These are phyloP conservation scores for Mythimna pallens DNA, from an alignment of 2,888 invertebrate species.

Conservation along the genomic window DNA sequence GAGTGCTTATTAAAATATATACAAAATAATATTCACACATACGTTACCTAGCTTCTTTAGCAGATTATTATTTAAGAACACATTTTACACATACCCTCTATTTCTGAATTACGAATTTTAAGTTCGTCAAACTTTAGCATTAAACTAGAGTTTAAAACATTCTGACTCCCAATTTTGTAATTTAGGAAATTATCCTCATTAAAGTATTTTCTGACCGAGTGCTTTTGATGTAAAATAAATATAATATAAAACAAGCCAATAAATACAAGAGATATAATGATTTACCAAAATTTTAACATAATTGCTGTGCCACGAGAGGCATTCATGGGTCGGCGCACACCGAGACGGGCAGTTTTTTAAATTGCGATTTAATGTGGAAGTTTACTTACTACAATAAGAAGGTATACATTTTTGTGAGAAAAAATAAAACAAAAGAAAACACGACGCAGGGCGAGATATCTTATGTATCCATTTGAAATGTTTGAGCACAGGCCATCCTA, in stretches of 20 bases:
- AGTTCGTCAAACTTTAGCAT: background rate
- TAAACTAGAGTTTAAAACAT: background rate
- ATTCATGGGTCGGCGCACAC: background rate
- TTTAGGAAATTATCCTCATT: background rate
- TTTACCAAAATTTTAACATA: background rate
- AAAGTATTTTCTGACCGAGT: background rate
- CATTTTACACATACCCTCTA: background rate
- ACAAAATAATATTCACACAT: conserved; percentile 30
- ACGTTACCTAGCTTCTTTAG: conserved; percentile 9
- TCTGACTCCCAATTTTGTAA: background rate
- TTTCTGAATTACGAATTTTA: background rate
- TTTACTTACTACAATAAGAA: background rate
- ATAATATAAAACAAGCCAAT: background rate
- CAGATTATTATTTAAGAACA: background rate
- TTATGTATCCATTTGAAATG: background rate
- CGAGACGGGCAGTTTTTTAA: background rate
- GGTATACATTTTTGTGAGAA: background rate
- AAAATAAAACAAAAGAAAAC: background rate
- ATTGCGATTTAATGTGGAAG: background rate
- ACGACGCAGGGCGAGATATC: background rate
- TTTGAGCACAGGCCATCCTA: background rate
- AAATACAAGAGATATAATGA: background rate
- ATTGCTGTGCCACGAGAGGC: background rate
- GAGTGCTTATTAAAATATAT: conserved; percentile 19
- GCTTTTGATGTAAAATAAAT: background rate